Base-by-base conservation (phyloP, 2,113 vertebrate species). In the Canis aureus region DNA sequence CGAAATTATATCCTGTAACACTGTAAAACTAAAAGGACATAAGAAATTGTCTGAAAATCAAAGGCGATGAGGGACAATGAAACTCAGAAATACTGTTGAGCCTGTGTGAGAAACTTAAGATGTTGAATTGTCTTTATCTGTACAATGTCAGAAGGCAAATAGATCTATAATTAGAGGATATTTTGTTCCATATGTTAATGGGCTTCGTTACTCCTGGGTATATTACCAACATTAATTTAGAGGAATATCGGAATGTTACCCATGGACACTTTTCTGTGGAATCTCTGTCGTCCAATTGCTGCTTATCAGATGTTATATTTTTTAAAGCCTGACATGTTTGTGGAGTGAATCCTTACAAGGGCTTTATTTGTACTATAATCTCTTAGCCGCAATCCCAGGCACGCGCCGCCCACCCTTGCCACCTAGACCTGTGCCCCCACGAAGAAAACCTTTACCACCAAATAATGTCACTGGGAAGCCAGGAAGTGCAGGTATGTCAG, bases 401-500 rank as follows among this genome's bases (percentile, higher is more conserved):
- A 97, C 96, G 74, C 97, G 62, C 87, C 98, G 92, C 81, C 98
- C 97, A 71, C 2, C 97, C 19, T 85, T 88, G 92, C 97, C 98
- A 97, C 97, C 97, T 74, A 98, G 76, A 87, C 98, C 99, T 59
- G 98, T 96, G 19, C 97, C 95, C 11, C 94, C 98, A 84, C 96
- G 98, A 96, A 99, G 99, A 98, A 99, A 98, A 97, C 98, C 98
- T 87, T 97, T 98, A 91, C 98, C 98, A 79, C 98, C 98, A 17
- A 99, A 98, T 91, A 98, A 98, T 0, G 98, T 99, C 94, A 99
- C 98, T 4, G 99, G 99, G 60, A 99, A 99, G 98, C 99, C 99
- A 38, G 99, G 98, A n/a, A 97, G 79, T 64, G 51, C 98, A 99
- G 98, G 99, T 99, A 98, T 15, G 71, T 90, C 55, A 1, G 0